These are phyloP conservation scores for Pachymerium ferrugineum DNA, from an alignment of 2,888 invertebrate genomes.

Conservation along the genomic window DNA sequence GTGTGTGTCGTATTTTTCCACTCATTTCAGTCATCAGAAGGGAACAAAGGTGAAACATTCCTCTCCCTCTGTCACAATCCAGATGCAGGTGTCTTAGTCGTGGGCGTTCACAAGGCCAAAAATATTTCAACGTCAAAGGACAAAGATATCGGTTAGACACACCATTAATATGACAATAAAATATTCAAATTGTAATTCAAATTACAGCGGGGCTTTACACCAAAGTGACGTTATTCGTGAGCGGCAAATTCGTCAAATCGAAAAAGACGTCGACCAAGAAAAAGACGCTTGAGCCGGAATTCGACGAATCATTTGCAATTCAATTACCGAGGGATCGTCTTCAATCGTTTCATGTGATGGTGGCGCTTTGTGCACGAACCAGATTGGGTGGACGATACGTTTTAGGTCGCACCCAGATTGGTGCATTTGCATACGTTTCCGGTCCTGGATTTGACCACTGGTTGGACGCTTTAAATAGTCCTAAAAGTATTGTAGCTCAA, in stretches of 20 bases:
- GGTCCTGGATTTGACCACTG: slow-evolving; percentile 37
- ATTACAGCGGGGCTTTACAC: slow-evolving; percentile 41
- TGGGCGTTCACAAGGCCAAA: slow-evolving; percentile 39
- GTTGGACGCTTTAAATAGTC: slow-evolving; percentile 36
- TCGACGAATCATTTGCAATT: slow-evolving; percentile 45
- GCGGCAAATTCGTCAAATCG: slow-evolving; percentile 43
- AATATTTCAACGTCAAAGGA: slow-evolving; percentile 37
- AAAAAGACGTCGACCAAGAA: slow-evolving; percentile 42
- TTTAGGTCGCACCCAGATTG: slow-evolving; percentile 39
- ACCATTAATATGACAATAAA: not conserved
- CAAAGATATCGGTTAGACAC: slow-evolving; percentile 37
- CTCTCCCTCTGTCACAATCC: slow-evolving; percentile 39
- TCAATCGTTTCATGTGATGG: slow-evolving; percentile 37
- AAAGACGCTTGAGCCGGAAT: slow-evolving; percentile 42
- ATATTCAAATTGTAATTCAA: not conserved
- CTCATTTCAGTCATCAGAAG: not conserved
- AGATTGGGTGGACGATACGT: slow-evolving; percentile 36
- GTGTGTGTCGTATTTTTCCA: too few relatives aligned
- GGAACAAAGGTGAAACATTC: slow-evolving; percentile 38
- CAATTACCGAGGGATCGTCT: slow-evolving; percentile 39
- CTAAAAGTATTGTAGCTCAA: slow-evolving; percentile 35
- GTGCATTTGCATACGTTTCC: slow-evolving; percentile 36
- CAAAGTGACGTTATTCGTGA: slow-evolving; percentile 43
- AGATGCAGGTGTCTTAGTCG: slow-evolving; percentile 40
- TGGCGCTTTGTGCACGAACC: slow-evolving; percentile 38